Conservation (phyloP, 2,888 invertebrate genomes). For the Pterobdella sp. region DNA sequence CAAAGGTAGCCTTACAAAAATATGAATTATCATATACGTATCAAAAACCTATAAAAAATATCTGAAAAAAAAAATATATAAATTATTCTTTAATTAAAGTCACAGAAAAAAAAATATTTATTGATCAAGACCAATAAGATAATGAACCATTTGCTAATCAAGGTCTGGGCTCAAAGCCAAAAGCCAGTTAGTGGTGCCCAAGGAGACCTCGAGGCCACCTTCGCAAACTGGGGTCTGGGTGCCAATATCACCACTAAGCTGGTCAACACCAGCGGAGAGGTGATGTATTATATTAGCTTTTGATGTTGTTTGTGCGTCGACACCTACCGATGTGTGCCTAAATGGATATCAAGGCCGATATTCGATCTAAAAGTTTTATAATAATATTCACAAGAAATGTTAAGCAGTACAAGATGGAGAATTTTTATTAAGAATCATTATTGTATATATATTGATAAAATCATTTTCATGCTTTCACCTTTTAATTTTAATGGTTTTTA, state of each 20-base stretch:
- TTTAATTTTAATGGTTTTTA: neutral
- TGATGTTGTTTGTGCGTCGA: neutral
- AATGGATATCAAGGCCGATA: too few species aligned
- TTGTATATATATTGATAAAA: neutral
- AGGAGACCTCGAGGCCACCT: conserved; percentile 35
- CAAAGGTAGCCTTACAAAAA: too few species aligned
- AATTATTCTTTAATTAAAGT: neutral
- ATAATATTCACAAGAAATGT: neutral
- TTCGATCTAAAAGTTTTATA: neutral
- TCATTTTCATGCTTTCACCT: neutral
- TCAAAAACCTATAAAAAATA: neutral
- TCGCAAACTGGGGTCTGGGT: conserved; percentile 51
- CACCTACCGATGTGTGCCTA: neutral
- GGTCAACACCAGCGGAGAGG: conserved; percentile 53
- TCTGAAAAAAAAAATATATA: neutral
- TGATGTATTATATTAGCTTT: conserved; percentile 28
- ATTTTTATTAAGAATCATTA: neutral
- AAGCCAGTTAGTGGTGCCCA: conserved; percentile 25
- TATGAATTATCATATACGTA: too few species aligned
- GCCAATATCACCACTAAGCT: conserved; percentile 53
- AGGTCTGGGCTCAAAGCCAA: conserved; percentile 30
- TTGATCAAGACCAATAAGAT: too few species aligned
- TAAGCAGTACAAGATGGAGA: neutral
- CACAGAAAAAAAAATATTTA: neutral
- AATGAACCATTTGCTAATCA: too few species aligned